phyloP scores from a whole-genome alignment of 30 jellyfish, hydroid and myxozoan genomes.

The Cassiopea andromeda region DNA sequence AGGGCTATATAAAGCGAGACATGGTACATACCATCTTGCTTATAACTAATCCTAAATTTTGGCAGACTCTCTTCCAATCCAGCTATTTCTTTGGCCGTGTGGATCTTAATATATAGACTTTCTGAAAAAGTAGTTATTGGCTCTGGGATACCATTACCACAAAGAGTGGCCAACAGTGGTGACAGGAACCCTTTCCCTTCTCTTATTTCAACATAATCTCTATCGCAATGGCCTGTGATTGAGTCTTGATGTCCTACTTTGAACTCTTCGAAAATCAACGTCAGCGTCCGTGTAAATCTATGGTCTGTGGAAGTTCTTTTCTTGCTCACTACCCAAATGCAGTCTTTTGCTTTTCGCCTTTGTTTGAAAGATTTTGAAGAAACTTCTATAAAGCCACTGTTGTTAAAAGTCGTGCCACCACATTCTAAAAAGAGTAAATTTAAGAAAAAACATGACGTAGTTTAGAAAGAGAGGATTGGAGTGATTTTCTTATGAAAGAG shows the following conservation, averaged over 20 bases:
- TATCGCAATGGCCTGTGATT: slow-evolving; percentile 76
- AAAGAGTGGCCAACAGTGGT: slow-evolving; percentile 72
- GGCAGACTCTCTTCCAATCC: slow-evolving; percentile 21
- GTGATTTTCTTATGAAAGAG: no score
- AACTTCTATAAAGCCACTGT: slow-evolving; percentile 51
- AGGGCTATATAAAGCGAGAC: no score
- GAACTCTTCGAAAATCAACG: slow-evolving; percentile 77
- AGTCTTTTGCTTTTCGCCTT: slow-evolving; percentile 45
- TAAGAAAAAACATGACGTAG: no score
- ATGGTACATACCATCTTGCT: slow-evolving; percentile 75
- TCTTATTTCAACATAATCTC: slow-evolving; percentile 85
- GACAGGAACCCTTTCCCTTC: slow-evolving; percentile 94
- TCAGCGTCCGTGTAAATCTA: slow-evolving; percentile 24
- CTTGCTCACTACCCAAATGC: slow-evolving; percentile 85
- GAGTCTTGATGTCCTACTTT: slow-evolving; percentile 69
- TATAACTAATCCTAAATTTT: slow-evolving; percentile 58
- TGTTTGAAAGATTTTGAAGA: slow-evolving; percentile 9
- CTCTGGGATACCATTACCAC: slow-evolving; percentile 82
- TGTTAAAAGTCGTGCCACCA: slow-evolving; percentile 84
- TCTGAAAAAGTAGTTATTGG: slow-evolving; percentile 81
- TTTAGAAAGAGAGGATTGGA: no score
- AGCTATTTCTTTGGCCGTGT: slow-evolving; percentile 9
- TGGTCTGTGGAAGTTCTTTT: neutral
- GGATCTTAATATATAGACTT: slow-evolving; percentile 79
- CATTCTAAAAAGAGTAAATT: slow-evolving; percentile 48